Base-by-base conservation (phyloP, 1,140 invertebrate genomes). In the Bilobella aurantiaca region DNA sequence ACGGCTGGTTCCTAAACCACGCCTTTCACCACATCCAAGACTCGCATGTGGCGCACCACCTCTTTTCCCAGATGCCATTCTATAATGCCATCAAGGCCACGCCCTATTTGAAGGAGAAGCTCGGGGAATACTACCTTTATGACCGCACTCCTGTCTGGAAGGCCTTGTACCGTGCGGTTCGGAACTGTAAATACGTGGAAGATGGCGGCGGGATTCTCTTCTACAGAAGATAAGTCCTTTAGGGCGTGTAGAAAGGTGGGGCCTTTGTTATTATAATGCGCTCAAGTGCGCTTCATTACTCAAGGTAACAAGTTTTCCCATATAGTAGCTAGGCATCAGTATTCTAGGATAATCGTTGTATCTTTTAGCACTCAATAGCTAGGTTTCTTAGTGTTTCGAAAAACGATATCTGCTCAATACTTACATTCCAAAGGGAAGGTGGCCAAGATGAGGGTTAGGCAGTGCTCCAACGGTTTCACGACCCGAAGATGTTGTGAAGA, bases 61-160 rank as follows among this genome's bases (percentile, higher is more conserved):
- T 59, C 58, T 59, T 59, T 29, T 59, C 58, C 16, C 58, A 59
- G 27, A 59, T 59, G 58, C 58, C 58, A 59, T 59, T 59, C 58
- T 59, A 59, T 29, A 59, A 59, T 32, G 58, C 58, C 16, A 59
- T 59, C 58, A 59, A 59, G 23, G 58, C 58, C 3, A 59, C 58
- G 28, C 58, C 58, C 3, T 59, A 59, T 29, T 32, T 59, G 58
- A 59, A 59, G 58, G 58, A 28, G 12, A 30, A 59, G 27, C 28
- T 59, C 16, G 58, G 58, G 5, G 58, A 59, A 21, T 59, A 59
- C 58, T 59, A 59, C 58, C 27, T 59, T 21, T 59, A 59, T 21
- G 58, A 59, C 23, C 58, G 27, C 23, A 59, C 58, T 27, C 58
- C 58, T 3, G 58, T 59, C 28, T 59, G 58, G 58, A 59, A 59